phyloP scores from a whole-genome alignment of 2,888 invertebrate genomes.

The Zaprionus bogoriensis region DNA sequence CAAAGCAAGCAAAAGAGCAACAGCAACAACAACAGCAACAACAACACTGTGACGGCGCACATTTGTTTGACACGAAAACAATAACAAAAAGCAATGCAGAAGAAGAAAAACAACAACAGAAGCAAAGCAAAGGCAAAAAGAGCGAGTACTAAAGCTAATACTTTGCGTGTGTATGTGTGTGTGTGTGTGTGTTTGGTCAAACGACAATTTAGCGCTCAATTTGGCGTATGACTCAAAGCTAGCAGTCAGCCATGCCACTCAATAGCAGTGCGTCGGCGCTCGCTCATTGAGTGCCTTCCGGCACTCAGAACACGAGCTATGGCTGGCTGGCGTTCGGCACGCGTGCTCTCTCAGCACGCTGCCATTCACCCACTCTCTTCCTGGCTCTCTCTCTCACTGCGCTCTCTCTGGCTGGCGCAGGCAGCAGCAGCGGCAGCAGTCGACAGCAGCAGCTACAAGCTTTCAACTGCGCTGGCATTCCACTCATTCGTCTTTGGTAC shows the following conservation, averaged over 20 bases:
- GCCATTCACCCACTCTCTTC: conserved; percentile 5
- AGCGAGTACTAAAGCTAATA: conserved; percentile 10
- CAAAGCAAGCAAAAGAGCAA: conserved; percentile 21
- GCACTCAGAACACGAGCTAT: background rate
- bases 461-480: conserved; percentile 58
- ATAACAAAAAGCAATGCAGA: conserved; percentile 52
- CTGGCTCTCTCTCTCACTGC: background rate
- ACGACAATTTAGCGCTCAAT: conserved; percentile 32
- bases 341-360: background rate
- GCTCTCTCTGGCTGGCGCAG: conserved; percentile 22
- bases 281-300: conserved; percentile 23
- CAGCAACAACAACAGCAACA: conserved; percentile 21
- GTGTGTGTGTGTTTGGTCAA: conserved; percentile 31
- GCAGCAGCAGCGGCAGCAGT: conserved; percentile 7
- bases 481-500: conserved; percentile 69
- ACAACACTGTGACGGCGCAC: conserved; percentile 28
- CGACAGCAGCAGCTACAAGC: conserved; percentile 45
- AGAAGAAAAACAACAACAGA: conserved; percentile 60
- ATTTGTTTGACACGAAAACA: conserved; percentile 72
- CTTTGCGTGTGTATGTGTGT: background rate
- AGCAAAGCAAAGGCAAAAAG: conserved; percentile 30
- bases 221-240: conserved; percentile 23
- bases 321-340: conserved; percentile 1
- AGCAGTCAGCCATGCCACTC: conserved; percentile 36
- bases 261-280: conserved; percentile 55